Evolutionary conservation across 2,797 vertebrate species (phyloP), one percentile per base, ranked within the genome.

Genomic region (Hipposideros larvatus): DNA sequence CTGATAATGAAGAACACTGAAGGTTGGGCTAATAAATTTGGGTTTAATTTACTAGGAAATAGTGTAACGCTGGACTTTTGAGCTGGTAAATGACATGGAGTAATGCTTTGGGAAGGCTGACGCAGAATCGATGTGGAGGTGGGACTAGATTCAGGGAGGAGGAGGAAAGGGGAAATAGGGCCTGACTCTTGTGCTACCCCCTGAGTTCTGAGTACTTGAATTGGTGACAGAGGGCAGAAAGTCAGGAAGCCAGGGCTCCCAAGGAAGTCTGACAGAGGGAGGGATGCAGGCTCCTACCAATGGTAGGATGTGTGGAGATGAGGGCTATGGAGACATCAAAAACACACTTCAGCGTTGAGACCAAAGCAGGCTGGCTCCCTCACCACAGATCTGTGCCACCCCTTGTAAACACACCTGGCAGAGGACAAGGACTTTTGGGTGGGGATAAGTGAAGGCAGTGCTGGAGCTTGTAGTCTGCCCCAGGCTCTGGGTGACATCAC

Each of bases 31-130:
- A 87, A 74, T n/a, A 94, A 73, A 74, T 74, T 46, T 61, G 41
- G 41, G 41, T 87, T 90, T 68, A 19, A 73, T 95, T 91, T 93
- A 57, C 34, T 70, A 89, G 75, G 41, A 90, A 90, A 68, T 4
- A 78, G 46, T 8, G 13, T 31, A 24, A 63, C 22, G 8, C 41
- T 89, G 63, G n/a, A 73, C n/a, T 80, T 90, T 75, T 61, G 31
- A 92, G 24, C 48, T 82, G 75, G n/a, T 73, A 55, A 91, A 48
- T 46, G 57, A 83, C 24, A 66, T 9, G 22, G 46, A 61, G 73
- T 34, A 18, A 87, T 55, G 21, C 73, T 95, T 34, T 43, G 61
- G 79, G 79, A 74, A 82, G 46, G 57, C 24, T 31, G 80, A 59
- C 61, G 15, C 19, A 15, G 46, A 75, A 19, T 15, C 28, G 85